Conservation (phyloP, 2,113 vertebrate species). For the Melanerpes formicivorus region DNA sequence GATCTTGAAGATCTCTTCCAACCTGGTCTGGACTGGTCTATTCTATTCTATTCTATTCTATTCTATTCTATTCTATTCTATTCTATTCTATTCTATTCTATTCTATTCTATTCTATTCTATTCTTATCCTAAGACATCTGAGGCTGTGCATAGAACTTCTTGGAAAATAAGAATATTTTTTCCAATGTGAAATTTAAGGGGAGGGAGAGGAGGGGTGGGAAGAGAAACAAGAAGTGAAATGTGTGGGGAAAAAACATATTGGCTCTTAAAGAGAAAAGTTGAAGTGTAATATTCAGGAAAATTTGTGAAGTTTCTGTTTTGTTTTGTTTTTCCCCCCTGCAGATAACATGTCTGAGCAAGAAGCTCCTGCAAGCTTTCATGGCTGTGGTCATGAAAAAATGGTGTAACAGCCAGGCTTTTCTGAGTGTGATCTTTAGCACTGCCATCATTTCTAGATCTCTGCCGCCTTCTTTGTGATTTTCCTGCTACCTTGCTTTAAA, state of each 20-base stretch:
- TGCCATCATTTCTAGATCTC: background rate
- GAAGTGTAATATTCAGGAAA: background rate
- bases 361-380: background rate
- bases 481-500: slow-evolving; percentile 18
- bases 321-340: background rate
- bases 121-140: background rate
- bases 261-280: background rate
- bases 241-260: background rate
- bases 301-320: background rate
- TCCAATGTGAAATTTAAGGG: background rate
- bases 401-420: background rate
- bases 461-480: background rate
- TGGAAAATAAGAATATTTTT: background rate
- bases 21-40: too few relatives aligned
- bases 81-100: background rate
- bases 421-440: background rate
- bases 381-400: background rate
- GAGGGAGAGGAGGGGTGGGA: background rate
- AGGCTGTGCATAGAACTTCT: background rate
- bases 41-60: too few relatives aligned
- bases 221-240: background rate
- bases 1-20: too few relatives aligned
- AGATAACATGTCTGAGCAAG: background rate
- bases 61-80: too few relatives aligned
- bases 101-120: background rate